Evolutionary conservation across 2,113 vertebrate species (phyloP), one percentile per base, ranked within the genome.

Genomic region (Leucosticte australis): DNA sequence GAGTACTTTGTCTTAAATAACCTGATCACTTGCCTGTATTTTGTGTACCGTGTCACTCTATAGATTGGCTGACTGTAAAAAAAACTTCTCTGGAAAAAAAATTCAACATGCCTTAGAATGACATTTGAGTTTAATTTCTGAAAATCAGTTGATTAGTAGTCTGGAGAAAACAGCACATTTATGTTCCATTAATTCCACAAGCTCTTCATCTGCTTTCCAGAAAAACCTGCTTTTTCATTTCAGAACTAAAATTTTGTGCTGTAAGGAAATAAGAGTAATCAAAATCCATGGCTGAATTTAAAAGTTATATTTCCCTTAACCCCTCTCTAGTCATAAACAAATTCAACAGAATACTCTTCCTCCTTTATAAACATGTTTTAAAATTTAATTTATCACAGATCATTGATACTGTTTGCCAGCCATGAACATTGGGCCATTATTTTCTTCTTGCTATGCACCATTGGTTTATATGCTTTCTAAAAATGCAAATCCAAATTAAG

Each of bases 401-500:
- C 50, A 67, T 35, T 87, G 59, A 44, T 76, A 75, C 12, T 73
- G 17, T 82, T 92, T 71, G 12, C 55, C 70, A 94, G 27, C n/a
- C 86, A 77, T 33, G 39, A 87, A 87, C 49, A 88, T 1, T 77
- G 46, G 52, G 47, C 50, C 11, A 69, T 92, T 96, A 95, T 67
- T 81, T 94, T 90, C 37, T 68, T 95, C 67, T 87, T 87, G 63
- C 33, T 93, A 80, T 63, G 55, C 84, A 53, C 28, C 49, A 65
- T 55, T 89, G 73, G 73, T 85, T 97, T 92, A 90, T 90, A 83
- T 21, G 69, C 13, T 64, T 64, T 87, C 77, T 90, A 87, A 94
- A 94, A 96, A 94, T 87, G 52, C 50, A 94, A 92, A 92, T 37
- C 47, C 78, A 95, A 94, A 90, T 94, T 94, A 94, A 94, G 68